These are phyloP conservation scores for Sibirionetta formosa DNA, from an alignment of 2,797 vertebrate genomes.

Conservation along the genomic window DNA sequence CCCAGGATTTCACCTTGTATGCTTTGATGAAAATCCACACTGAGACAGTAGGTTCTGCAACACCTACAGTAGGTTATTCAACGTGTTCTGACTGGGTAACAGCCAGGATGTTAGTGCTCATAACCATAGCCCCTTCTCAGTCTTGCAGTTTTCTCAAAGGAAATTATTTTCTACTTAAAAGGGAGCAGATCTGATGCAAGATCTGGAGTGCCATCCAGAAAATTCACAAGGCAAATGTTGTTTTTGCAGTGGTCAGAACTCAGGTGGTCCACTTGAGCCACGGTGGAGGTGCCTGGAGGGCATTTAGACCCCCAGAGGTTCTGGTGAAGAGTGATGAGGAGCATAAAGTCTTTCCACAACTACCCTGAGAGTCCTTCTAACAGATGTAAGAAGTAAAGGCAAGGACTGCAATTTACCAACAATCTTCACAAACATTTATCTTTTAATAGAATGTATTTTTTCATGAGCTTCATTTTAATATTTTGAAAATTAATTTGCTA, in stretches of 20 bases:
- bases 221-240: background rate
- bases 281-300: rapidly evolving
- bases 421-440: background rate
- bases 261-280: rapidly evolving
- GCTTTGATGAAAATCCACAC: background rate
- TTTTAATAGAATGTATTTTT: background rate
- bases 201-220: background rate
- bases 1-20: background rate
- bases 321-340: background rate
- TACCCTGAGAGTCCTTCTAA: background rate
- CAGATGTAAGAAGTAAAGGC: background rate
- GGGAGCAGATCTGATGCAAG: background rate
- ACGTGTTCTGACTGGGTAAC: rapidly evolving
- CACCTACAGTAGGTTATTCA: background rate
- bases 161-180: background rate
- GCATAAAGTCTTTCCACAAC: background rate
- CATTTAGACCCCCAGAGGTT: background rate
- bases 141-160: background rate
- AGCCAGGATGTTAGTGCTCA: rapidly evolving
- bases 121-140: background rate
- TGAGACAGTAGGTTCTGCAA: background rate
- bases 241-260: background rate
- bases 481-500: background rate
- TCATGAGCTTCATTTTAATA: background rate
- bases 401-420: background rate